Evolutionary conservation across 37 sponge, comb jelly and placozoan species (phyloP).

Genomic region (Cliona cf. orientalis): DNA sequence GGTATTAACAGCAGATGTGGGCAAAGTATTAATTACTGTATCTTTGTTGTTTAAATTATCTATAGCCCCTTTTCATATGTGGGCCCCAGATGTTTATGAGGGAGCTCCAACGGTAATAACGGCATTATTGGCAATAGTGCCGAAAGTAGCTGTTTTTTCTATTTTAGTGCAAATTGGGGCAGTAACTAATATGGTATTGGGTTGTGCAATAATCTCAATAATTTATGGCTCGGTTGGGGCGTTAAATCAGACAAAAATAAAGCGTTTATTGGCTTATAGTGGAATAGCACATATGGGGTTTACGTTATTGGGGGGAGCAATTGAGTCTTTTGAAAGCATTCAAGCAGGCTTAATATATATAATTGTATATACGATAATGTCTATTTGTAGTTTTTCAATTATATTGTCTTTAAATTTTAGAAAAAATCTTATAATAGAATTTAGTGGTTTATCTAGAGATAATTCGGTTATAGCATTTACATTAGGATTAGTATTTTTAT

Average conservation of each 20-base stretch:
- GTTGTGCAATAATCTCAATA: conserved; percentile 70
- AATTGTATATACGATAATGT: conserved; percentile 77
- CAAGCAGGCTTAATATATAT: conserved; percentile 77
- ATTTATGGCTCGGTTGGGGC: conserved; percentile 77
- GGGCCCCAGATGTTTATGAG: conserved; percentile 83
- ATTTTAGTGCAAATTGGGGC: conserved; percentile 74
- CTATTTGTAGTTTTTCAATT: conserved; percentile 77
- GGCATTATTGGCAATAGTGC: conserved; percentile 62
- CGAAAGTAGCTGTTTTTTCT: conserved; percentile 65
- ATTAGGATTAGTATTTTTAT: conserved; percentile 64
- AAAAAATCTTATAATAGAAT: conserved; percentile 52
- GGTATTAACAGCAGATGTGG: conserved; percentile 19
- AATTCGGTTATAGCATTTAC: conserved; percentile 68
- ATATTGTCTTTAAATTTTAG: conserved; percentile 60
- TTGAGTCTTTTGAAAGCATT: conserved; percentile 73
- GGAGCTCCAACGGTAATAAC: conserved; percentile 65
- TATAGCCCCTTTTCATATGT: conserved; percentile 80
- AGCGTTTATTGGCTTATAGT: conserved; percentile 83
- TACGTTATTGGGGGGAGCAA: conserved; percentile 68
- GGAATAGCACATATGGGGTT: conserved; percentile 83
- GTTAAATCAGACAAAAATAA: conserved; percentile 81
- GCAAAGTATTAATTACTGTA: conserved; percentile 64
- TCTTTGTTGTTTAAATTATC: conserved; percentile 74
- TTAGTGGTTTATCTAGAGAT: conserved; percentile 71
- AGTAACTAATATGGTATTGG: conserved; percentile 57